Conservation (phyloP, 1,140 invertebrate species). For the Saxidomus purpurata region DNA sequence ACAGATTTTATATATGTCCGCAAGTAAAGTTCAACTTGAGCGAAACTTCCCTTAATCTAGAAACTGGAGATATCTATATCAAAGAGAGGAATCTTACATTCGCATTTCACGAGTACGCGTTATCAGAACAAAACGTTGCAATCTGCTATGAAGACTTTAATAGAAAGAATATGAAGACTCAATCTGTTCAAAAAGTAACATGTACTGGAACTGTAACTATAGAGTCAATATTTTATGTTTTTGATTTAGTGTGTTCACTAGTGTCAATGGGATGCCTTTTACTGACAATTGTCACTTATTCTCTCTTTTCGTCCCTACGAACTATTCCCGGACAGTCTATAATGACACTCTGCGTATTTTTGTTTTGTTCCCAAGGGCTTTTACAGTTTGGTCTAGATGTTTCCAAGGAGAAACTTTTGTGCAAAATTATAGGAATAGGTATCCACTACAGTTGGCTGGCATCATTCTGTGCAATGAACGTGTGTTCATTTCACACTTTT, state of each 20-base stretch:
- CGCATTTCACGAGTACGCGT: not conserved
- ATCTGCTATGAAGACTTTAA: not conserved
- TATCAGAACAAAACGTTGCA: not conserved
- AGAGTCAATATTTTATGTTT: not conserved
- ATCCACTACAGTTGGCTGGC: slow-evolving; percentile 97
- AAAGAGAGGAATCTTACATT: not conserved
- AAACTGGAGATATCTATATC: not conserved
- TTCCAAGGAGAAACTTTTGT: slow-evolving; percentile 67
- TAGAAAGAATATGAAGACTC: not conserved
- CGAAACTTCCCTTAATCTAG: not conserved
- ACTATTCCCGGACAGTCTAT: slow-evolving; percentile 87
- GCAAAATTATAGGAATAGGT: slow-evolving; percentile 89
- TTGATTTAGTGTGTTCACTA: slow-evolving; percentile 57
- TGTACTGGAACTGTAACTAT: not conserved
- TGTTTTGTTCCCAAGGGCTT: slow-evolving; percentile 85
- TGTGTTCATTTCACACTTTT: slow-evolving; percentile 90
- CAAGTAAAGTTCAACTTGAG: not conserved
- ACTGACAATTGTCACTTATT: slow-evolving; percentile 85
- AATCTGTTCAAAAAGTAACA: not conserved
- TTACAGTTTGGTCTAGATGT: slow-evolving; percentile 81
- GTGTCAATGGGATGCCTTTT: slow-evolving; percentile 84
- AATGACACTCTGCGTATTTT: slow-evolving; percentile 83
- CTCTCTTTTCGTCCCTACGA: slow-evolving; percentile 82
- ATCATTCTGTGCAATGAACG: slow-evolving; percentile 97
- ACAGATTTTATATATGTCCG: not conserved